Evolutionary conservation across 2,797 vertebrate genomes (phyloP).

Genomic region (Sphenopsis melanotis): DNA sequence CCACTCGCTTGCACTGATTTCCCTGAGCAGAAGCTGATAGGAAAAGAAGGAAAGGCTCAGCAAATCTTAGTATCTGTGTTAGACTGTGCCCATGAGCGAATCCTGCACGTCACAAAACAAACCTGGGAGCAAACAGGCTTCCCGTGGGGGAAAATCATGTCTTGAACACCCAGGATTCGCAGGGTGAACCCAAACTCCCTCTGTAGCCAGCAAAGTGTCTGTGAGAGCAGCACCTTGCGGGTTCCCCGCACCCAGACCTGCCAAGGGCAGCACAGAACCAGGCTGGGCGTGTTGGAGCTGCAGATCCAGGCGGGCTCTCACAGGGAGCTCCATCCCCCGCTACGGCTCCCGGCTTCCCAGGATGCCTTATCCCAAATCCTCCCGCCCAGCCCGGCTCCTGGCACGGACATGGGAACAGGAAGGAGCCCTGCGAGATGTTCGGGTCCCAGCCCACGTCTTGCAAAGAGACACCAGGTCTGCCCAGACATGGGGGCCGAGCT

Average conservation of each 20-base stretch:
- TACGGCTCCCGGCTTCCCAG: neutral
- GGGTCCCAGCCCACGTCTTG: constrained; percentile 1
- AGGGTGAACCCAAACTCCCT: neutral
- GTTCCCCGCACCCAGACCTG: fast-evolving
- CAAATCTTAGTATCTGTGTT: neutral
- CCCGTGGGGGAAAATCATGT: fast-evolving
- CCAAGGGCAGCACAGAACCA: neutral
- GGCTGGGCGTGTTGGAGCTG: neutral
- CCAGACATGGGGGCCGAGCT: neutral
- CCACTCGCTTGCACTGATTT: neutral
- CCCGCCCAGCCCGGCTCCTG: neutral
- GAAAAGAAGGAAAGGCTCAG: neutral
- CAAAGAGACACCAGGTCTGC: neutral
- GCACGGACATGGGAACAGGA: constrained; percentile 37
- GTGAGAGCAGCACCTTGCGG: neutral
- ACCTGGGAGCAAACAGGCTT: neutral
- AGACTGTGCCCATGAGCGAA: neutral
- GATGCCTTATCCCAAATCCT: neutral
- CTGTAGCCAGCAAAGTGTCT: neutral
- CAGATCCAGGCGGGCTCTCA: neutral
- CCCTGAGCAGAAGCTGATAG: neutral
- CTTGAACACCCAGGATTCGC: fast-evolving
- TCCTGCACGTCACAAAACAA: neutral
- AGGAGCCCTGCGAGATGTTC: constrained; percentile 1
- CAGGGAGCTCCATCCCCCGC: neutral